Evolutionary conservation across 2,797 vertebrate genomes (phyloP), one percentile per base, ranked within the genome.

Genomic region (Tragopan temminckii): DNA sequence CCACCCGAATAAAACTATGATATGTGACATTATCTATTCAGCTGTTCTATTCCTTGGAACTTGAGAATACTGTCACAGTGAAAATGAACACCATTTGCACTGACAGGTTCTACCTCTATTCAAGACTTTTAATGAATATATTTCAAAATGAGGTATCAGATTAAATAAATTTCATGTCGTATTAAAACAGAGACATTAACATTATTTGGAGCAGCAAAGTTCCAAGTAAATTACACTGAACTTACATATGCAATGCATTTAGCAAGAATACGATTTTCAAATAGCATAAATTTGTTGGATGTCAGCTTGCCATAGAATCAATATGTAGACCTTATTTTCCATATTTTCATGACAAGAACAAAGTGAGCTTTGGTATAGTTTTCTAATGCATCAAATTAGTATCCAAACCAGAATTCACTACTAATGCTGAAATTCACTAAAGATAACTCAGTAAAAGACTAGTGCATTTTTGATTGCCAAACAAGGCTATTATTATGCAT

Each of bases 151-250:
- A 97, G 77, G 69, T 85, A 92, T 25, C 46, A 81, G 93, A 97
- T 97, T 97, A 97, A 97, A 96, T 97, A 95, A 92, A 97, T 95
- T 96, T 94, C 66, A 85, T 66, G 86, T 88, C 80, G 57, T 92
- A 97, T 93, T 94, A 92, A 95, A 96, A 91, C 70, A 94, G 89
- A 92, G 91, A 92, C 95, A 96, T 93, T 95, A 97, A 94, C 71
- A 75, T 92, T 90, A 97, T 93, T 96, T 96, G 93, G 95, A 74
- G 62, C 81, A 94, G 81, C 45, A 72, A 95, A 95, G 89, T 80
- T 88, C 85, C 27, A 70, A 88, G 91, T 94, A 97, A 97, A 97
- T 97, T 95, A 93, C 71, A 94, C 24, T 55, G 64, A 93, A 95
- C 88, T 94, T 95, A 93, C 74, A 59, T 69, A 90, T 72, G 90